Base-by-base conservation (phyloP, 2,797 vertebrate species). In the Alfaro cultratus region DNA sequence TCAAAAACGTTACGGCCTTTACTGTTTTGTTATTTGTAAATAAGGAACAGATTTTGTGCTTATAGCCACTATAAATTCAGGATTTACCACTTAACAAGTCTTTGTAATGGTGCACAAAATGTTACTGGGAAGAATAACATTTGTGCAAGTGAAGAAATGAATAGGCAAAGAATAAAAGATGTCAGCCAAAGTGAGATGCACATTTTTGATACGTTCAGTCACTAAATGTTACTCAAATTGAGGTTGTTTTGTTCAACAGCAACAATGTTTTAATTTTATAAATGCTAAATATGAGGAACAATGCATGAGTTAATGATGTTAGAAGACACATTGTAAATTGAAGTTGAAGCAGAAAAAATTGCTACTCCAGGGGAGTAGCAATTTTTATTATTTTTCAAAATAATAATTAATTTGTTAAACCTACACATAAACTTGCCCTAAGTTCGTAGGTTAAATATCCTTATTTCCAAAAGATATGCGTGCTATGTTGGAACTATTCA, bases 281-380 rank as follows among this genome's bases (percentile, higher is more conserved):
- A 80, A 90, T 85, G 77, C 81, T 68, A 74, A 83, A 51, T 13
- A 77, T 26, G 11, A 49, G 1, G n/a, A 55, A 85, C 74, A 34
- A 39, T 77, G 47, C 23, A 47, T n/a, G 67, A 85, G 39, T 86
- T 67, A 81, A 64, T 80, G 46, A 84, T 81, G 86, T 60, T 68
- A 74, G 71, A 60, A 80, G 80, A 80, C 45, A 82, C 78, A 88
- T 79, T 77, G 64, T 73, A 41, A 84, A 78, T 84, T 51, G 47
- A 62, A 34, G 47, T 46, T 67, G 57, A 51, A 88, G 84, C 78
- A 82, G 76, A 57, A 81, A 79, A 87, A 80, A 64, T 45, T 64
- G 81, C 77, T 85, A 75, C 86, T 92, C 78, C 80, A 83, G 51
- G 74, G 86, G 53, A 80, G 53, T 76, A n/a, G n/a, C n/a, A n/a